A percentile compares a stretch with the other conserved stretches of the same genome.
phyloP scores from a whole-genome alignment of 2,797 vertebrate genomes.

The Aotus griseimembra region DNA sequence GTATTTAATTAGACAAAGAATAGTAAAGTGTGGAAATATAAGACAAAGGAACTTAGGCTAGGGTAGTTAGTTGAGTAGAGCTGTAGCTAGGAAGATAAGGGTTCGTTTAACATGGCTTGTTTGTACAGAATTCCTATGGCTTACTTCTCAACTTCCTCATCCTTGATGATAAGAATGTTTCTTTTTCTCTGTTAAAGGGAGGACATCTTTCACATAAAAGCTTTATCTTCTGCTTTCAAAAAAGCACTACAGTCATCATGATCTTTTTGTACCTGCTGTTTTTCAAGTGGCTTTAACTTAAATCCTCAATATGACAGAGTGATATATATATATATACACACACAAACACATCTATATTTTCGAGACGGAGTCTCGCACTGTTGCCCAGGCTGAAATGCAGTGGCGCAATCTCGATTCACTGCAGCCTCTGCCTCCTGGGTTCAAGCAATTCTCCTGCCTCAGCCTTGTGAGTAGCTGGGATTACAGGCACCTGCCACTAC shows the following conservation, averaged over 20 bases:
- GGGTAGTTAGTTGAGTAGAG: not conserved
- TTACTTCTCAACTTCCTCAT: not conserved
- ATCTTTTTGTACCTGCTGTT: not conserved
- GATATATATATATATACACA: too few relatives aligned
- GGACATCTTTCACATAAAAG: not conserved
- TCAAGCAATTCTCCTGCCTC: too few relatives aligned
- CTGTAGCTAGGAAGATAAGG: not conserved
- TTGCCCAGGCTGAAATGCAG: too few relatives aligned
- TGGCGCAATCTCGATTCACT: too few relatives aligned
- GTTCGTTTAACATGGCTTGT: not conserved
- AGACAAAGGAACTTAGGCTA: not conserved
- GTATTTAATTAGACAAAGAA: not conserved
- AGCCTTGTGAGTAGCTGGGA: too few relatives aligned
- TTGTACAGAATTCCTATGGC: not conserved
- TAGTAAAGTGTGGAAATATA: not conserved
- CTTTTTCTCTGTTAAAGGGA: not conserved
- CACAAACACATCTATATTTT: too few relatives aligned
- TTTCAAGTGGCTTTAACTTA: not conserved
- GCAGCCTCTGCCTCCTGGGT: too few relatives aligned
- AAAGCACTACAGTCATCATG: not conserved
- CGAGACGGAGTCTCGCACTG: too few relatives aligned
- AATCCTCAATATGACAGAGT: not conserved
- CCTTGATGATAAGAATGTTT: not conserved
- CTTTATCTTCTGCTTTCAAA: not conserved
- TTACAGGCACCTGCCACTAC: too few relatives aligned